phyloP scores from a whole-genome alignment of 2,113 vertebrate genomes.

The Leucosticte australis region DNA sequence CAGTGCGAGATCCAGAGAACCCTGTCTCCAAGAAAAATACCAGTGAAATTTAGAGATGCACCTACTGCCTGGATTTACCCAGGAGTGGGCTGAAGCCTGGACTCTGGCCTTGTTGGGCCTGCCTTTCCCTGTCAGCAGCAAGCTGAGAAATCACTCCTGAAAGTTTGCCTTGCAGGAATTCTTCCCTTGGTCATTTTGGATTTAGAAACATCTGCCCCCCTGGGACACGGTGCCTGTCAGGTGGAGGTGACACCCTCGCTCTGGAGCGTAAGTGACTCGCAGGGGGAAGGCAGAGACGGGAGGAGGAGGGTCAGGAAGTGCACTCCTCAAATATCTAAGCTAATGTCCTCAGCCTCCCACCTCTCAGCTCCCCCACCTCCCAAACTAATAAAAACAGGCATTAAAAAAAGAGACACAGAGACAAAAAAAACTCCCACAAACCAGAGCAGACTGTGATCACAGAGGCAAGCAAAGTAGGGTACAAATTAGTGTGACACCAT shows the following conservation, averaged over 20 bases:
- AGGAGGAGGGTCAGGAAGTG: background rate
- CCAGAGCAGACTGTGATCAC: background rate
- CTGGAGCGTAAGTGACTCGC: background rate
- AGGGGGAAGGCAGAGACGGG: background rate
- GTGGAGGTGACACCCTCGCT: background rate
- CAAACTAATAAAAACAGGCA: constrained; percentile 28
- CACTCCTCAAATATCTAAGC: background rate
- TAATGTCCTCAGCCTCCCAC: background rate
- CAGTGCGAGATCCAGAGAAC: constrained; percentile 10
- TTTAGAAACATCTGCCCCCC: background rate
- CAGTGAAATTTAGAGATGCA: constrained; percentile 19
- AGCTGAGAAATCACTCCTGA: constrained; percentile 45
- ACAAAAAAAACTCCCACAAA: background rate
- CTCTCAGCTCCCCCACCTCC: background rate
- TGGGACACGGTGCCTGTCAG: background rate
- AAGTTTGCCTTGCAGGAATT: constrained; percentile 31
- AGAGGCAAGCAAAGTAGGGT: constrained; percentile 30
- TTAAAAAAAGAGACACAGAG: background rate
- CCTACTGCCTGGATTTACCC: background rate
- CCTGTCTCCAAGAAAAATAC: constrained; percentile 11
- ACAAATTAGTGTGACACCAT: constrained; percentile 14
- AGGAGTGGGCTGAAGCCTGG: background rate
- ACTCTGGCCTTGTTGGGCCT: background rate
- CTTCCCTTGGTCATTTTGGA: background rate
- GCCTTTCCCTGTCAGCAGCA: constrained; percentile 30